phyloP scores from a whole-genome alignment of 2,113 vertebrate genomes.

The Channa argus region DNA sequence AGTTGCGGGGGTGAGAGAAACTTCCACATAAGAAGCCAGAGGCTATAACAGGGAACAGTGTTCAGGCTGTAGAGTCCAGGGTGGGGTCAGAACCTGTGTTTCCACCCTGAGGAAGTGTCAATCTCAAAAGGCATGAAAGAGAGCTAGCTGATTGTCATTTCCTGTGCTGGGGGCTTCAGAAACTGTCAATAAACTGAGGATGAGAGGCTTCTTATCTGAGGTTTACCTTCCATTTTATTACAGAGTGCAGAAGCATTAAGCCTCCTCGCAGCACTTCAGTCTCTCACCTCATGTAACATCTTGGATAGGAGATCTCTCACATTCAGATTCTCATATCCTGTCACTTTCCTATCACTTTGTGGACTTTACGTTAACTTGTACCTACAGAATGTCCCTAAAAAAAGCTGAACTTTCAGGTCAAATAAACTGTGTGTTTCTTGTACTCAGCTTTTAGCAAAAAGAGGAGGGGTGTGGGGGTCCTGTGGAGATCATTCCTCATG shows the following conservation, averaged over 20 bases:
- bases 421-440: conserved; percentile 40
- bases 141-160: conserved; percentile 53
- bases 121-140: conserved; percentile 58
- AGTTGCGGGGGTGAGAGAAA: conserved; percentile 44
- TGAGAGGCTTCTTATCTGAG: conserved; percentile 53
- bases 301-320: conserved; percentile 24
- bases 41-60: conserved; percentile 43
- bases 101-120: conserved; percentile 64
- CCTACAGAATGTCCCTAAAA: conserved; percentile 22
- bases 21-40: conserved; percentile 59
- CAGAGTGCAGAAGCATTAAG: conserved; percentile 45
- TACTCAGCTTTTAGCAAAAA: conserved; percentile 16
- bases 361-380: conserved; percentile 27
- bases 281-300: conserved; percentile 37
- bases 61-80: conserved; percentile 32
- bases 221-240: conserved; percentile 68
- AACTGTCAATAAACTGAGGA: conserved; percentile 59
- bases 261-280: conserved; percentile 34
- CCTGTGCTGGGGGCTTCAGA: conserved; percentile 46
- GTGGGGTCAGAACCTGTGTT: conserved; percentile 57
- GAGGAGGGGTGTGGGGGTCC: conserved; percentile 38
- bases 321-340: conserved; percentile 13
- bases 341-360: conserved; percentile 1
- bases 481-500: conserved; percentile 66
- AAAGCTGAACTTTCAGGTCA: conserved; percentile 26